Conservation (phyloP, 2,797 vertebrate species). For the Enteromius argenteus region DNA sequence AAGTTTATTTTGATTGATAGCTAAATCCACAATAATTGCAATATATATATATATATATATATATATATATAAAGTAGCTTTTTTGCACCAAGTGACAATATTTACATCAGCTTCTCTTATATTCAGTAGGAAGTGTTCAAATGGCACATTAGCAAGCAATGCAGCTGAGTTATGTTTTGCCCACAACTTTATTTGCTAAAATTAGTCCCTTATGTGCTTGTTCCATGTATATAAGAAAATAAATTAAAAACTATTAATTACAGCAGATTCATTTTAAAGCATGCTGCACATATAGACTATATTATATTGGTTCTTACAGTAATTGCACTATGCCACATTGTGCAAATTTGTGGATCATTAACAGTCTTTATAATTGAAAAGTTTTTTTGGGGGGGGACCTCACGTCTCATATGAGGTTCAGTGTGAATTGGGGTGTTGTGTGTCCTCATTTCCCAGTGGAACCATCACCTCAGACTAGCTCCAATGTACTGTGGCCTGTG, state of each 20-base stretch:
- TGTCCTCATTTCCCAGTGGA: conserved; percentile 50
- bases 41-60: too few relatives aligned
- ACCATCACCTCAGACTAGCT: conserved; percentile 34
- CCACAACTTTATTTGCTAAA: not conserved
- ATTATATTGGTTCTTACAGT: not conserved
- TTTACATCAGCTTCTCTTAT: not conserved
- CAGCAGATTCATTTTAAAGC: not conserved
- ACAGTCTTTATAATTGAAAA: not conserved
- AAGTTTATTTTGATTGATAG: not conserved
- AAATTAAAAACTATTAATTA: not conserved
- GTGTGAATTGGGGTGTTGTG: conserved; percentile 20
- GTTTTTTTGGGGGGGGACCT: not conserved
- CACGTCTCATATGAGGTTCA: not conserved
- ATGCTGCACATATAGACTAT: not conserved
- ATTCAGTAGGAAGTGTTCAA: not conserved
- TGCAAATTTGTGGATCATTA: not conserved
- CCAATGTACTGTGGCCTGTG: conserved; percentile 1
- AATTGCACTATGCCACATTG: not conserved
- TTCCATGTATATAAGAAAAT: not conserved
- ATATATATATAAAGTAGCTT: not conserved
- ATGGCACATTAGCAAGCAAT: too few relatives aligned
- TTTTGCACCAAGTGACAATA: not conserved
- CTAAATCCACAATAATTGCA: not conserved
- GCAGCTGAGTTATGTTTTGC: not conserved
- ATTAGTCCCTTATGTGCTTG: not conserved